These are phyloP conservation scores for Calcarius lapponicus DNA, from an alignment of 2,797 vertebrate species.

Conservation along the genomic window DNA sequence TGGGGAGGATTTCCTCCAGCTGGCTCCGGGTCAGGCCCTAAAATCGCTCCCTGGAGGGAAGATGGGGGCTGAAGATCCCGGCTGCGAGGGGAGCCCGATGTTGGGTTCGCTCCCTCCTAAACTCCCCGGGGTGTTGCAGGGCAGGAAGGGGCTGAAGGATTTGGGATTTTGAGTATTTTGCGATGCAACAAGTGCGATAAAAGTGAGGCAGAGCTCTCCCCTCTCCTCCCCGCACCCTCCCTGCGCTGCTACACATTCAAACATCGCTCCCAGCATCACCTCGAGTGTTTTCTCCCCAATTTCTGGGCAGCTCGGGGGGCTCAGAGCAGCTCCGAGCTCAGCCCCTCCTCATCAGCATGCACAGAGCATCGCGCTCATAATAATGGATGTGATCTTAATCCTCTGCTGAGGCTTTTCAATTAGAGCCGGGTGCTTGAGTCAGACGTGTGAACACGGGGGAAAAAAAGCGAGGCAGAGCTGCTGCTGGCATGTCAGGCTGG, in stretches of 20 bases:
- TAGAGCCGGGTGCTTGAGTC: slow-evolving; percentile 33
- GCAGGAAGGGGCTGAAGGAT: not conserved
- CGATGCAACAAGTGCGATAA: not conserved
- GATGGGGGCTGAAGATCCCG: not conserved
- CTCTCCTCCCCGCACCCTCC: rapidly evolving
- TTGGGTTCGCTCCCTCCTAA: not conserved
- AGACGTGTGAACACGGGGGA: not conserved
- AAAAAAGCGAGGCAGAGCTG: not conserved
- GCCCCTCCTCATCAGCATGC: slow-evolving; percentile 41
- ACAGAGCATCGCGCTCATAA: not conserved
- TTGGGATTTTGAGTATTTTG: not conserved
- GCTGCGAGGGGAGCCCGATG: not conserved
- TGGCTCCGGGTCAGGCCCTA: not conserved
- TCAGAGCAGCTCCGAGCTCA: not conserved
- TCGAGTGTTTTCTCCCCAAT: rapidly evolving
- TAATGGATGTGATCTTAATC: slow-evolving; percentile 18
- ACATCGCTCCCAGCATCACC: rapidly evolving
- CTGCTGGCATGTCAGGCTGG: slow-evolving; percentile 1
- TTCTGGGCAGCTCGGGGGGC: not conserved
- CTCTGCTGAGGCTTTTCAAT: slow-evolving; percentile 41
- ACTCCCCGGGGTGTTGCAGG: not conserved
- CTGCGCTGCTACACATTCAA: rapidly evolving
- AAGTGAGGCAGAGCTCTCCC: not conserved
- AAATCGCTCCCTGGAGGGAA: not conserved
- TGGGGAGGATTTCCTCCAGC: not conserved